Evolutionary conservation across 2,888 invertebrate genomes (phyloP).

Genomic region (Mesoligia furuncula): DNA sequence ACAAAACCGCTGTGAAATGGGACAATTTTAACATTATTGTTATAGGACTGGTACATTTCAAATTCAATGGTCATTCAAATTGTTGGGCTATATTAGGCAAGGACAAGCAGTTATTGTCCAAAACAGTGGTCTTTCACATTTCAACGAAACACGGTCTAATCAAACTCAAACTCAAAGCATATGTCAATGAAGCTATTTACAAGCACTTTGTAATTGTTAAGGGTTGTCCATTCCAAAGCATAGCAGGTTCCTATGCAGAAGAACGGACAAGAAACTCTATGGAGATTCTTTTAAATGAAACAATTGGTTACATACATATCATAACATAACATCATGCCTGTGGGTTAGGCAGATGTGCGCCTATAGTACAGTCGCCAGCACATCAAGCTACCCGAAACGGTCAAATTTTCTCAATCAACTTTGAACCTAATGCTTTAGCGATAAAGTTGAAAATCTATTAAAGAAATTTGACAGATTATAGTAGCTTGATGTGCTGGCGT

Average conservation of each 20-base stretch:
- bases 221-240: neutral
- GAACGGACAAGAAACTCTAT: neutral
- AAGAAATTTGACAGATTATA: no score
- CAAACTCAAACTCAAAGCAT: neutral
- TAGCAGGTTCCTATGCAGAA: neutral
- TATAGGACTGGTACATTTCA: slow-evolving; percentile 30
- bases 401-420: no score
- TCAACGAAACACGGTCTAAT: neutral
- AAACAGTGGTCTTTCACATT: slow-evolving; percentile 23
- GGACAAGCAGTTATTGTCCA: slow-evolving; percentile 1
- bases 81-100: slow-evolving; percentile 22
- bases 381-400: no score
- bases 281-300: neutral
- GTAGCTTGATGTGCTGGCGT: no score
- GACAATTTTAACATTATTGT: slow-evolving; percentile 24
- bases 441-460: no score
- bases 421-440: no score
- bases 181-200: neutral
- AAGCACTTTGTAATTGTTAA: neutral
- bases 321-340: neutral
- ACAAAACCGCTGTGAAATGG: slow-evolving; percentile 33
- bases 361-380: no score
- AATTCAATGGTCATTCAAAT: slow-evolving; percentile 40
- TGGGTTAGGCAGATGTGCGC: neutral
- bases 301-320: neutral